phyloP scores from a whole-genome alignment of 2,888 invertebrate genomes.

The Oscheius myriophilus region DNA sequence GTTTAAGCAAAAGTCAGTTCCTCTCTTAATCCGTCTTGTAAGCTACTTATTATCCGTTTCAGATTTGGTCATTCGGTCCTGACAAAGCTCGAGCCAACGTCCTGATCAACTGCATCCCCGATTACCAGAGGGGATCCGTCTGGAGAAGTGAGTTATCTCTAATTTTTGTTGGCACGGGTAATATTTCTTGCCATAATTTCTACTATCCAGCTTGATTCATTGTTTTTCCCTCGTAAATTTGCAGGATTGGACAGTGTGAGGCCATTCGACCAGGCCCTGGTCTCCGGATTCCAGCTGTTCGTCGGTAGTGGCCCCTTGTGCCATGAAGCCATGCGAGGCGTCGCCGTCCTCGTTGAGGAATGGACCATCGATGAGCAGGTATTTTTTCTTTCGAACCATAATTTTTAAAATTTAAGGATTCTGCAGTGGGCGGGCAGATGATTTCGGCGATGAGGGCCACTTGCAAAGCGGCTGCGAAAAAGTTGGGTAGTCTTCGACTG shows the following conservation, averaged over 20 bases:
- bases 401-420: slow-evolving; percentile 34
- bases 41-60: slow-evolving; percentile 38
- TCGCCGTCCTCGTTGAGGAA: slow-evolving; percentile 87
- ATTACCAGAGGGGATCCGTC: slow-evolving; percentile 74
- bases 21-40: too few species aligned
- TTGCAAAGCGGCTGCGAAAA: slow-evolving; percentile 86
- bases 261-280: slow-evolving; percentile 59
- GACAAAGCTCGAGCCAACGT: slow-evolving; percentile 88
- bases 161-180: background rate
- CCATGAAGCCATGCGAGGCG: slow-evolving; percentile 95
- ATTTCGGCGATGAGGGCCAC: slow-evolving; percentile 90
- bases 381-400: background rate
- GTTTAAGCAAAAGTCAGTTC: too few species aligned
- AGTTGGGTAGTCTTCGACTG: slow-evolving; percentile 81
- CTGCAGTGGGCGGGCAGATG: slow-evolving; percentile 79
- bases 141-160: slow-evolving; percentile 41
- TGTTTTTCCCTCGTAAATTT: background rate
- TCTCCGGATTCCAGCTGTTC: slow-evolving; percentile 66
- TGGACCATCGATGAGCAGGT: slow-evolving; percentile 76
- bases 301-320: slow-evolving; percentile 84
- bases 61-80: slow-evolving; percentile 91
- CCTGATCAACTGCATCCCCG: slow-evolving; percentile 82
- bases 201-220: background rate
- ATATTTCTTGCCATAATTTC: background rate
- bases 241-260: slow-evolving; percentile 25